A percentile compares a stretch with the other conserved stretches of the same genome.
phyloP scores from a whole-genome alignment of 2,888 invertebrate species.

The Caenorhabditis japonica region DNA sequence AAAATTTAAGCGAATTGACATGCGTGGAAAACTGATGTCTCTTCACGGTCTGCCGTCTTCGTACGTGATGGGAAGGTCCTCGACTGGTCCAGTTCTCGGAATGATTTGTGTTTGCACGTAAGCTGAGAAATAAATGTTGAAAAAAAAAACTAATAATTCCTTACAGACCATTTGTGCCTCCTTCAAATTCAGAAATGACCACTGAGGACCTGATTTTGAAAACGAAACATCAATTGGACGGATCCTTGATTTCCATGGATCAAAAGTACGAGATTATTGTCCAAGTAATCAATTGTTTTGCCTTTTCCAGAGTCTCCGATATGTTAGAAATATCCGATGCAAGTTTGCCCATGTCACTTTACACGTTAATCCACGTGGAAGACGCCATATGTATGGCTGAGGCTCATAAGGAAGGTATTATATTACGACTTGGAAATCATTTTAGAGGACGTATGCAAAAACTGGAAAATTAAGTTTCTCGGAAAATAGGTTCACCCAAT shows the following conservation, averaged over 20 bases:
- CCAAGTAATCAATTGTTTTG: too few relatives aligned
- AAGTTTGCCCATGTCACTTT: slow-evolving; percentile 78
- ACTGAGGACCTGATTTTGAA: slow-evolving; percentile 99
- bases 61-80: slow-evolving; percentile 78
- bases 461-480: too few relatives aligned
- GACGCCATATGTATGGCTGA: slow-evolving; percentile 97
- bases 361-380: slow-evolving; percentile 96
- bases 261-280: slow-evolving; percentile 52
- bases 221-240: slow-evolving; percentile 97
- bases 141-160: background rate
- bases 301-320: slow-evolving; percentile 65
- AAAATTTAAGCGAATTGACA: slow-evolving; percentile 88
- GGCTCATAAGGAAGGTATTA: slow-evolving; percentile 96
- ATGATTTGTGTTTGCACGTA: slow-evolving; percentile 94
- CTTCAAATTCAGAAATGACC: slow-evolving; percentile 90
- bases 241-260: slow-evolving; percentile 79
- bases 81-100: slow-evolving; percentile 81
- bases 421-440: background rate
- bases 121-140: slow-evolving; percentile 15
- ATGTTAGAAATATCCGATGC: slow-evolving; percentile 72
- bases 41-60: slow-evolving; percentile 87
- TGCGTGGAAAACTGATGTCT: slow-evolving; percentile 94
- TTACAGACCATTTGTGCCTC: slow-evolving; percentile 90
- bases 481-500: too few relatives aligned
- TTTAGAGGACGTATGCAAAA: too few relatives aligned